Evolutionary conservation across 2,797 vertebrate genomes (phyloP).

Genomic region (Chaetodon trifasciatus): DNA sequence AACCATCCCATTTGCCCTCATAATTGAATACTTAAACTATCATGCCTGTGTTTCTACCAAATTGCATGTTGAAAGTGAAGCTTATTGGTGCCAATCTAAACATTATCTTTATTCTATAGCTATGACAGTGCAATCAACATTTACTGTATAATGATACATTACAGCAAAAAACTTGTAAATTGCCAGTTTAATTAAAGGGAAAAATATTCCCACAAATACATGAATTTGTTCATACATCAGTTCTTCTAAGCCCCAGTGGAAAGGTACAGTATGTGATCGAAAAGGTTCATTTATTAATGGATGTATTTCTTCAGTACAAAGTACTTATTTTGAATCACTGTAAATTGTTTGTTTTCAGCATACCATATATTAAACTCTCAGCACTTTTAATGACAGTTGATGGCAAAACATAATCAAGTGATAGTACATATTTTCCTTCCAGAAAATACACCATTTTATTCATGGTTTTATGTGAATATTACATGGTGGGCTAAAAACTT

Average conservation of each 20-base stretch:
- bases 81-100: too few relatives aligned
- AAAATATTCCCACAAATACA: neutral
- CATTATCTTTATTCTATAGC: too few relatives aligned
- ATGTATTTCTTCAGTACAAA: slow-evolving; percentile 34
- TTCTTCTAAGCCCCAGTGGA: neutral
- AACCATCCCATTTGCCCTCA: too few relatives aligned
- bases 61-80: too few relatives aligned
- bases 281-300: slow-evolving; percentile 24
- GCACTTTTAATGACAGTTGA: neutral
- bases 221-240: neutral
- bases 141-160: too few relatives aligned
- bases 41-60: too few relatives aligned
- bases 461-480: slow-evolving; percentile 85
- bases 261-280: neutral
- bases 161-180: too few relatives aligned
- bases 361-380: neutral
- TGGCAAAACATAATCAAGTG: slow-evolving; percentile 1
- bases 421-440: neutral
- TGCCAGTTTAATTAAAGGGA: neutral
- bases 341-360: neutral
- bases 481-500: slow-evolving; percentile 66
- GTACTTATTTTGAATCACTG: slow-evolving; percentile 10
- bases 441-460: slow-evolving; percentile 44
- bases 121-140: too few relatives aligned
- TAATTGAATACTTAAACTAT: too few relatives aligned